Evolutionary conservation across 2,888 invertebrate species (phyloP).

Genomic region (Anthrax anthrax): DNA sequence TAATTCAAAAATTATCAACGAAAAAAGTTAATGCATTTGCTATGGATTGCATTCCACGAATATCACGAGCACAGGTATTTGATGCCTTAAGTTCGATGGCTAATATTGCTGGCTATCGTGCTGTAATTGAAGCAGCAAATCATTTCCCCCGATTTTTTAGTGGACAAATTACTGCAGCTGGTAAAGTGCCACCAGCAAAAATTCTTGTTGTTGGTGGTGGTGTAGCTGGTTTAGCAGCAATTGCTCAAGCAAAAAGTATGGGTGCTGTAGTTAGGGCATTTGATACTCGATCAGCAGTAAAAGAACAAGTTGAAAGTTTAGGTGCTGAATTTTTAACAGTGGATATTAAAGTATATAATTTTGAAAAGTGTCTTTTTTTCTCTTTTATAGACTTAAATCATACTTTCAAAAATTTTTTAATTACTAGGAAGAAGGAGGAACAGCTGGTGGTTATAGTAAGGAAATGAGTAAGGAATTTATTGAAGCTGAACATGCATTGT

Average conservation of each 20-base stretch:
- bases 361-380: too few species aligned
- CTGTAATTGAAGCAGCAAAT: slow-evolving; percentile 78
- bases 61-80: slow-evolving; percentile 78
- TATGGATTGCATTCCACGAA: slow-evolving; percentile 82
- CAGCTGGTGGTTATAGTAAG: slow-evolving; percentile 67
- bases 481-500: slow-evolving; percentile 69
- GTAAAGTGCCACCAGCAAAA: slow-evolving; percentile 78
- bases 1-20: slow-evolving; percentile 53
- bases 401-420: too few species aligned
- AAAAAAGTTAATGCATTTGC: slow-evolving; percentile 67
- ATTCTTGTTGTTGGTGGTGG: slow-evolving; percentile 80
- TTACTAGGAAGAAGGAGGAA: slow-evolving; percentile 51
- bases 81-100: slow-evolving; percentile 87
- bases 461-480: slow-evolving; percentile 78
- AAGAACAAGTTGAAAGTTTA: slow-evolving; percentile 74
- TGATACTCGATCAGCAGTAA: slow-evolving; percentile 69
- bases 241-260: slow-evolving; percentile 67
- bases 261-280: slow-evolving; percentile 81
- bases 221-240: slow-evolving; percentile 75
- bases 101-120: slow-evolving; percentile 76
- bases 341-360: slow-evolving; percentile 58
- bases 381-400: too few species aligned
- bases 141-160: slow-evolving; percentile 84
- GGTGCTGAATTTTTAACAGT: slow-evolving; percentile 79
- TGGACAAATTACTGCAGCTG: slow-evolving; percentile 81